These are phyloP conservation scores for Adelphocoris suturalis DNA, from an alignment of 2,888 invertebrate species.

Conservation along the genomic window DNA sequence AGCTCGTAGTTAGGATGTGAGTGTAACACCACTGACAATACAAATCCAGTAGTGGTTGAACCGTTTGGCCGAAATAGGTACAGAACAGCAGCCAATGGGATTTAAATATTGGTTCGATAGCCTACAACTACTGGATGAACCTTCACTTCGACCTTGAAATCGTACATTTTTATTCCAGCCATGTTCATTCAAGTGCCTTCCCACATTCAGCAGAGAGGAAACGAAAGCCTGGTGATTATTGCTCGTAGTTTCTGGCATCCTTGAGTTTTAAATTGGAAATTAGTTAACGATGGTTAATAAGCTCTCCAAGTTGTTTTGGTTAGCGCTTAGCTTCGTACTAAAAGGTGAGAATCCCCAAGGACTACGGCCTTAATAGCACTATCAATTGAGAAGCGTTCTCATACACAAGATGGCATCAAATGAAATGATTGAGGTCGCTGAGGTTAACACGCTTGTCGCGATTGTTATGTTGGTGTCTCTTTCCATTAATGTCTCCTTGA, in stretches of 20 bases:
- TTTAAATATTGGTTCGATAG: too few relatives aligned
- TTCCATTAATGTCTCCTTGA: conserved; percentile 23
- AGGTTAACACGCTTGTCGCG: conserved; percentile 15
- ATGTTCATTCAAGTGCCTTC: too few relatives aligned
- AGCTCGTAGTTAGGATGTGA: too few relatives aligned
- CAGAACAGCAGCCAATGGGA: too few relatives aligned
- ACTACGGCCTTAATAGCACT: not conserved
- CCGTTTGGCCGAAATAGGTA: too few relatives aligned
- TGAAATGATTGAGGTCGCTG: conserved; percentile 1
- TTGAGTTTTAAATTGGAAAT: not conserved
- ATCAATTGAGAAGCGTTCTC: not conserved
- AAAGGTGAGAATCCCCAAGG: not conserved
- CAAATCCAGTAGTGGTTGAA: too few relatives aligned
- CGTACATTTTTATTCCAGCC: too few relatives aligned
- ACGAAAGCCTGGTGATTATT: too few relatives aligned
- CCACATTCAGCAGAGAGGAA: too few relatives aligned
- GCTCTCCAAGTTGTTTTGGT: not conserved
- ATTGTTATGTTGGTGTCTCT: conserved; percentile 27
- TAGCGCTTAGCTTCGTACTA: not conserved
- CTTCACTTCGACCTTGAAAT: too few relatives aligned
- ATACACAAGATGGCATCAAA: not conserved
- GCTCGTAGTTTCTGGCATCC: not conserved
- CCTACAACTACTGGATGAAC: too few relatives aligned
- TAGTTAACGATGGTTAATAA: not conserved
- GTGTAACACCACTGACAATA: too few relatives aligned